Conservation (phyloP, 53 echinoderm and acorn worm genomes). For the Glandiceps talaboti region DNA sequence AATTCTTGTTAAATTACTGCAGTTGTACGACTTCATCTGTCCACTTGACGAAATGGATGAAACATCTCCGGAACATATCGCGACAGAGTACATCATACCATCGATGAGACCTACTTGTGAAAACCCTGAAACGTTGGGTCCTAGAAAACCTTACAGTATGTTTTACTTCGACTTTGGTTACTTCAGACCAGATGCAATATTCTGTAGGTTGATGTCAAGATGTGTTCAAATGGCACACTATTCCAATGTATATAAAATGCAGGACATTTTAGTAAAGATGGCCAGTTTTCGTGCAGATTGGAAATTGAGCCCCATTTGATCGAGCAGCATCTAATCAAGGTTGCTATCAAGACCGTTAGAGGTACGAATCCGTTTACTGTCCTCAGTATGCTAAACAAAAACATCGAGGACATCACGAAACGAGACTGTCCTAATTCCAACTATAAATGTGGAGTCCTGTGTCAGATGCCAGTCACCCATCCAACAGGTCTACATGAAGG, state of each 20-base stretch:
- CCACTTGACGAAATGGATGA: not conserved
- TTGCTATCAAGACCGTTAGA: not conserved
- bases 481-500: not conserved
- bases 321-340: not conserved
- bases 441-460: not conserved
- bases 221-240: not conserved
- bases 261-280: not conserved
- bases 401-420: not conserved
- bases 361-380: not conserved
- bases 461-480: not conserved
- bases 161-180: constrained; percentile 39
- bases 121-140: no score
- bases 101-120: no score
- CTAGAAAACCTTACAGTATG: no score
- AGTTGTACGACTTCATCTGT: not conserved
- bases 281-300: not conserved
- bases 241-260: not conserved
- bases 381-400: not conserved
- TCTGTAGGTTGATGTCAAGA: constrained; percentile 20
- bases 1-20: not conserved
- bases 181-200: constrained; percentile 11
- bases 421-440: not conserved
- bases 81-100: no score
- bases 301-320: not conserved
- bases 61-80: no score